phyloP scores from a whole-genome alignment of 2,113 vertebrate species.

The Alethe diademata region DNA sequence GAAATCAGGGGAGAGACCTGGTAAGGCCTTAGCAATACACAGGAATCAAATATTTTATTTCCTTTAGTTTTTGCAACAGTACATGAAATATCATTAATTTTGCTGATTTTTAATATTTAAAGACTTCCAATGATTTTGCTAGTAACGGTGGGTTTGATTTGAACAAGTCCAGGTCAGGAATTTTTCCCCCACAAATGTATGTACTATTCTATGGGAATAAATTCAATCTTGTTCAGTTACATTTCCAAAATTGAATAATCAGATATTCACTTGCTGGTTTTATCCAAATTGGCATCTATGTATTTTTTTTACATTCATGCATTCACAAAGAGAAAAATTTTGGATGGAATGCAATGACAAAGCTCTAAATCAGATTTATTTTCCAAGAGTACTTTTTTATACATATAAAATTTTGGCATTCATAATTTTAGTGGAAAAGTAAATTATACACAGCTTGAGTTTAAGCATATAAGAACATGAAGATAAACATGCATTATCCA shows the following conservation, averaged over 20 bases:
- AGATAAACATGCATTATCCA: not conserved
- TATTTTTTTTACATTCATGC: not conserved
- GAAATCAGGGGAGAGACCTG: not conserved
- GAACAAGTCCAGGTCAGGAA: not conserved
- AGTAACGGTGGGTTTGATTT: not conserved
- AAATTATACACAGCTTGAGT: slow-evolving; percentile 1
- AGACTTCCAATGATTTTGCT: not conserved
- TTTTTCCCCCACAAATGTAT: not conserved
- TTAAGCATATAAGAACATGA: not conserved
- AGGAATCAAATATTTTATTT: not conserved
- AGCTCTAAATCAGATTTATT: not conserved
- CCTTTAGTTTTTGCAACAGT: not conserved
- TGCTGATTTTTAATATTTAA: not conserved
- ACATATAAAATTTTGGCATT: not conserved
- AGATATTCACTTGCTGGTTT: not conserved
- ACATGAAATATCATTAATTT: not conserved
- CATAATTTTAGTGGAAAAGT: not conserved
- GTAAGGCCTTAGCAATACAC: not conserved
- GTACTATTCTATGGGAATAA: not conserved
- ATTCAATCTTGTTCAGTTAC: not conserved
- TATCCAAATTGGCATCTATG: not conserved
- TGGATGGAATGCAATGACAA: not conserved
- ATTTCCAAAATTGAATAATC: not conserved
- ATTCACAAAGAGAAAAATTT: not conserved
- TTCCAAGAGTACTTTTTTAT: not conserved